Base-by-base conservation (phyloP, 2,888 invertebrate genomes). In the Eupithecia subfuscata region DNA sequence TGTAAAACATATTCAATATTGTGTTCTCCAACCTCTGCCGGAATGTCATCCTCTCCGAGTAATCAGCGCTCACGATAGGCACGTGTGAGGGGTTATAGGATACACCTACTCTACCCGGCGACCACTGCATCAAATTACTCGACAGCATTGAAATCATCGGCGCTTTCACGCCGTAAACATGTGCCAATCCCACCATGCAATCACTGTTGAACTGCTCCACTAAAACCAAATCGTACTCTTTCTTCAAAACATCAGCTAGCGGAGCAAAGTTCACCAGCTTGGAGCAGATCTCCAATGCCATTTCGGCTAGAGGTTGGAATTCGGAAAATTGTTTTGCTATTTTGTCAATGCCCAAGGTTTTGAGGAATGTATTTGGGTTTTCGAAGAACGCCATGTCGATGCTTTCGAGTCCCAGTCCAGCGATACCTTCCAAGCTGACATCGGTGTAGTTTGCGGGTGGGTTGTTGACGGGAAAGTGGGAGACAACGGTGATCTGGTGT, bases 131-230 rank as follows among this genome's bases (percentile, higher is more conserved):
- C 69, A 96, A 82, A 0, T 92, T 89, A 70, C 96, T 95, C 9
- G 96, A 96, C 70, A 95, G 93, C 43, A 96, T 79, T 0, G 94
- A 95, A 12, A 97, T 89, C 2, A 95, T 89, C 0, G 97, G 96
- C 9, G 95, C 94, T 71, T 95, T 91, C 75, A 90, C 80, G 0
- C 89, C 90, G 80, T 96, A 92, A 40, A 95, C 84, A 85, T 96
- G 93, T 0, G 95, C 93, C 71, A 97, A 87, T 0, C 96, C 96
- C 69, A 96, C 86, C 88, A 96, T 95, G 76, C 97, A 97, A 81
- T 97, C 96, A 48, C 96, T 95, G 80, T 95, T 96, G 80, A 97
- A 97, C 78, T 95, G 93, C 85, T 96, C 96, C 34, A 95, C 92
- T 12, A 97, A 85, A 14, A 96, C 87, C 16, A 96, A 83, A 84